Conservation (phyloP, 1,140 invertebrate genomes). For the Mamestra configurata region DNA sequence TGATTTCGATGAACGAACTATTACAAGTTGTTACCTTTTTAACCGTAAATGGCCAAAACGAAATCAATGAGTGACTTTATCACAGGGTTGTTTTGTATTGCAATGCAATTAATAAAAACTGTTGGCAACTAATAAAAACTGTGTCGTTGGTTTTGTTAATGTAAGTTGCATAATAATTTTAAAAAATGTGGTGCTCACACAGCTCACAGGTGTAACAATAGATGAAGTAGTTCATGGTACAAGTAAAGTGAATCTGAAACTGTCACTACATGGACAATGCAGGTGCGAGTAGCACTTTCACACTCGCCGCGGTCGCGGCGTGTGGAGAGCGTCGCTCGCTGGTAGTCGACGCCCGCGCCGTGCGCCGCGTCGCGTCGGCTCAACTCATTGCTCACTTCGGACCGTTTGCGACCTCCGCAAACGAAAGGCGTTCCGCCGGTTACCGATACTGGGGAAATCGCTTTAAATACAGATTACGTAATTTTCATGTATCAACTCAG, state of each 20-base stretch:
- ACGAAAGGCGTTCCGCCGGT: slow-evolving; percentile 61
- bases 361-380: slow-evolving; percentile 46
- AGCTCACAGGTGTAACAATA: slow-evolving; percentile 26
- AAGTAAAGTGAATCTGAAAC: slow-evolving; percentile 74
- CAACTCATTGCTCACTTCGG: slow-evolving; percentile 26
- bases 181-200: not conserved
- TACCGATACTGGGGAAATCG: slow-evolving; percentile 66
- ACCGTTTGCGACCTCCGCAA: slow-evolving; percentile 63
- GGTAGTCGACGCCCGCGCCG: slow-evolving; percentile 45
- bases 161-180: slow-evolving; percentile 8
- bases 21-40: not conserved
- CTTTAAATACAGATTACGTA: slow-evolving; percentile 60
- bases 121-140: no score
- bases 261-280: slow-evolving; percentile 57
- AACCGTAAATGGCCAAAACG: not conserved
- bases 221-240: slow-evolving; percentile 23
- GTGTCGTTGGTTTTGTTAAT: not conserved
- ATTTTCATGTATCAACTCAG: slow-evolving; percentile 47
- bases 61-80: not conserved
- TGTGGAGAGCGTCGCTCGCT: slow-evolving; percentile 48
- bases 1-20: not conserved
- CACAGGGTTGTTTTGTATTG: not conserved
- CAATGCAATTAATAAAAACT: no score
- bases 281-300: slow-evolving; percentile 80
- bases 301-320: slow-evolving; percentile 62